Evolutionary conservation across 2,113 vertebrate genomes (phyloP).

Genomic region (Vulpes vulpes): DNA sequence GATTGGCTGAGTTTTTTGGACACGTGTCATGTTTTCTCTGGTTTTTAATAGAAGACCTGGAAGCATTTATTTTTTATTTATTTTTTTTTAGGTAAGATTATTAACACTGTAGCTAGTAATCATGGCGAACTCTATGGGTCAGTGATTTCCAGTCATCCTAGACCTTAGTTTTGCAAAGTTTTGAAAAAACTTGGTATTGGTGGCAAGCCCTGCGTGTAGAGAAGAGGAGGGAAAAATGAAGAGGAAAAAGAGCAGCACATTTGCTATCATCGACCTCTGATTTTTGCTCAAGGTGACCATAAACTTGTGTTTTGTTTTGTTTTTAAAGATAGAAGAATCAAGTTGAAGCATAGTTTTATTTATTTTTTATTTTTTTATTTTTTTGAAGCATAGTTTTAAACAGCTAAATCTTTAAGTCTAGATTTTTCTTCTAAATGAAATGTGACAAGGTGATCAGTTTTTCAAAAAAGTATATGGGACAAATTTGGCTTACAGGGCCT

Average conservation of each 20-base stretch:
- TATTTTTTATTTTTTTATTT: too few species aligned
- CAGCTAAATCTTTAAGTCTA: neutral
- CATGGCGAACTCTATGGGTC: neutral
- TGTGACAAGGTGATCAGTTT: neutral
- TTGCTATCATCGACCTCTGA: neutral
- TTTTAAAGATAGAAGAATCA: neutral
- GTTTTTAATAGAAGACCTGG: neutral
- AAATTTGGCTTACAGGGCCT: neutral
- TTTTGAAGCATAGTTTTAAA: neutral
- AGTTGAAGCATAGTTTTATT: neutral
- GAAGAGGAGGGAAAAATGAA: neutral
- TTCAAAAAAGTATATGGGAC: neutral
- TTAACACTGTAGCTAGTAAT: neutral
- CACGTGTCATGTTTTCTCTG: neutral
- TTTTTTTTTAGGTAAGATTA: neutral
- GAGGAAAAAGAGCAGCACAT: neutral
- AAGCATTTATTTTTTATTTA: neutral
- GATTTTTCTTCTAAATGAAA: neutral
- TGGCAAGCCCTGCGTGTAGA: neutral
- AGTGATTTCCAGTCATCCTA: neutral
- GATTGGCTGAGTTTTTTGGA: neutral
- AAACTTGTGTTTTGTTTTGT: neutral
- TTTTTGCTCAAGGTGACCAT: neutral
- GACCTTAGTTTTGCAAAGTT: neutral
- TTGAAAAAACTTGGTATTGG: neutral